Conservation (phyloP, 23 tunicate species). For the Styela plicata region DNA sequence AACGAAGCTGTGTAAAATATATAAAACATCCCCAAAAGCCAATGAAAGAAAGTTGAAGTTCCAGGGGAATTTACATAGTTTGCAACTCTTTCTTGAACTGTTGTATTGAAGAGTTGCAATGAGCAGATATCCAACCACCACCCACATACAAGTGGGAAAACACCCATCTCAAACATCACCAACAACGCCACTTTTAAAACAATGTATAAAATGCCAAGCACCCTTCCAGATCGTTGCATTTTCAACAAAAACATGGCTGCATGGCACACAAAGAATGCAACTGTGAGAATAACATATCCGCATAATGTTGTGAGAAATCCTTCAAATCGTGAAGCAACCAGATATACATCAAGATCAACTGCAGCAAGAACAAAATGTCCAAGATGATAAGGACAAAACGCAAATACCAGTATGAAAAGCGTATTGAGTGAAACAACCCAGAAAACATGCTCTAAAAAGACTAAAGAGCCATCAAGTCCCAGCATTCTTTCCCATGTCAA, state of each 20-base stretch:
- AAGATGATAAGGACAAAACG: constrained; percentile 91
- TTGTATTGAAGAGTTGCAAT: constrained; percentile 50
- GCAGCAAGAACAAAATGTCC: constrained; percentile 59
- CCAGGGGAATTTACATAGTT: constrained; percentile 60
- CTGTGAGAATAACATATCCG: constrained; percentile 63
- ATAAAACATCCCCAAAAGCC: constrained; percentile 72
- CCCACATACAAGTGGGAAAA: constrained; percentile 71
- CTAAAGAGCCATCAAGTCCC: constrained; percentile 84
- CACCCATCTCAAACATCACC: constrained; percentile 61
- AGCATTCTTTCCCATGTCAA: constrained; percentile 82
- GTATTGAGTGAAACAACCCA: constrained; percentile 89
- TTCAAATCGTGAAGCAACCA: constrained; percentile 51
- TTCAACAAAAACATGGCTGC: constrained; percentile 24
- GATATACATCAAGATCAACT: constrained; percentile 32
- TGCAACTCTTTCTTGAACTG: constrained; percentile 31
- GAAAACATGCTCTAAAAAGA: constrained; percentile 86
- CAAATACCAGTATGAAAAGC: constrained; percentile 75
- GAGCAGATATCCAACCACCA: constrained; percentile 87
- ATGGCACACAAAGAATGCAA: constrained; percentile 52
- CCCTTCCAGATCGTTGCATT: constrained; percentile 45
- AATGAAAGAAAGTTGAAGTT: constrained; percentile 61
- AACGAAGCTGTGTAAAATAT: constrained; percentile 73
- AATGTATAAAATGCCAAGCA: constrained; percentile 67
- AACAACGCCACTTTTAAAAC: constrained; percentile 70
- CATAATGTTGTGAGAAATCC: constrained; percentile 58